phyloP scores from a whole-genome alignment of 2,888 invertebrate genomes.

The Pomacea canaliculata region DNA sequence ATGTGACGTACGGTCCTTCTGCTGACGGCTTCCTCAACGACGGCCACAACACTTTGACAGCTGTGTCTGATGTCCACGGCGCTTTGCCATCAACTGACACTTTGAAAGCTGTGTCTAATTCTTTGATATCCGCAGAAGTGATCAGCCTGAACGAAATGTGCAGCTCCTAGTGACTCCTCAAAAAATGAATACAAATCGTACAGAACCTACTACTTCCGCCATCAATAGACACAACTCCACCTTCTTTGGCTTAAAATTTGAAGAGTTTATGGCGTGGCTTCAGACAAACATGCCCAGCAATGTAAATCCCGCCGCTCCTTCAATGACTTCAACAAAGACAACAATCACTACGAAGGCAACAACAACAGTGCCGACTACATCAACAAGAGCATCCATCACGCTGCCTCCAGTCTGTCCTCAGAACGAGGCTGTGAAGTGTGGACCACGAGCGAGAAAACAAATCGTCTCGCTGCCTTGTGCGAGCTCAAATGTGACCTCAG shows the following conservation, averaged over 20 bases:
- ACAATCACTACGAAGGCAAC: background rate
- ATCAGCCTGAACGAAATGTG: no score
- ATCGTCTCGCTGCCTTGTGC: slow-evolving; percentile 20
- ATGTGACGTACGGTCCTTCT: no score
- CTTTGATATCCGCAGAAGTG: no score
- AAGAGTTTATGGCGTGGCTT: slow-evolving; percentile 9
- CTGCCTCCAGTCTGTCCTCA: slow-evolving; percentile 6
- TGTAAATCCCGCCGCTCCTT: background rate
- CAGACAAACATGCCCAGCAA: background rate
- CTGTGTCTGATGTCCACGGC: background rate
- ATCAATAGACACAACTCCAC: background rate
- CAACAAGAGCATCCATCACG: background rate
- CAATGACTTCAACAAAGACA: background rate
- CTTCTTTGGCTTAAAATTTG: background rate
- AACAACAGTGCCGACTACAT: slow-evolving; percentile 6
- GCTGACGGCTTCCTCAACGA: no score
- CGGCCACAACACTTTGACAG: no score
- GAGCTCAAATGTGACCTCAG: slow-evolving; percentile 20
- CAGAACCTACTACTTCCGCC: background rate
- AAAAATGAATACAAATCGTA: background rate
- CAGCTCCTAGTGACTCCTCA: background rate
- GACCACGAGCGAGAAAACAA: slow-evolving; percentile 15
- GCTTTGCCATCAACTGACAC: background rate
- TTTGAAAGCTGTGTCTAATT: no score
- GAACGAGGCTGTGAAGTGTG: slow-evolving; percentile 17